Conservation (phyloP, 92 coral and sea anemone species). For the Palythoa heliodiscus region DNA sequence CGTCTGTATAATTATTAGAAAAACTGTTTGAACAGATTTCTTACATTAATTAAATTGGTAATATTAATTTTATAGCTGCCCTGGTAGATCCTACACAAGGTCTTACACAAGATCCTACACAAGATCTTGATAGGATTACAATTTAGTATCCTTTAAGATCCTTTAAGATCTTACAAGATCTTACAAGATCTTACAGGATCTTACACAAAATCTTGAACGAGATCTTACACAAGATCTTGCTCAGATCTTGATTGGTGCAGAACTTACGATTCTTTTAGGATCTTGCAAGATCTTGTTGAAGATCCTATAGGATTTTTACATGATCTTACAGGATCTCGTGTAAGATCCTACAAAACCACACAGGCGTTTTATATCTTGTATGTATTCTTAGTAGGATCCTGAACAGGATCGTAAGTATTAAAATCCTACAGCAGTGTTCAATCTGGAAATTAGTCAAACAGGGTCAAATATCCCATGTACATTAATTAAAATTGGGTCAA, state of each 20-base stretch:
- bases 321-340: constrained; percentile 10
- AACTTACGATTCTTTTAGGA: background rate
- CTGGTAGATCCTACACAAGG: constrained; percentile 12
- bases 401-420: background rate
- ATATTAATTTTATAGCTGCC: too few species aligned
- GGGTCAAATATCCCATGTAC: background rate
- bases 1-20: too few species aligned
- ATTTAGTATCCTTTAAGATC: background rate
- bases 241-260: background rate
- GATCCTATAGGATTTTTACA: constrained; percentile 3
- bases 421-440: background rate
- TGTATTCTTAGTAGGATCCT: constrained; percentile 6
- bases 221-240: constrained; percentile 3
- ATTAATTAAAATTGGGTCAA: background rate
- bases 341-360: constrained; percentile 1
- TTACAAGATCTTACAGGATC: constrained; percentile 8
- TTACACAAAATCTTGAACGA: background rate
- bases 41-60: too few species aligned
- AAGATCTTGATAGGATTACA: constrained; percentile 12
- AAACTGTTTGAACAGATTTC: too few species aligned
- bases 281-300: background rate
- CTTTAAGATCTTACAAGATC: constrained; percentile 5
- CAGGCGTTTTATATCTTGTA: constrained; percentile 7
- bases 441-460: background rate
- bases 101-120: constrained; percentile 13